phyloP scores from a whole-genome alignment of 1,140 invertebrate species.

The Macrobrachium rosenbergii region DNA sequence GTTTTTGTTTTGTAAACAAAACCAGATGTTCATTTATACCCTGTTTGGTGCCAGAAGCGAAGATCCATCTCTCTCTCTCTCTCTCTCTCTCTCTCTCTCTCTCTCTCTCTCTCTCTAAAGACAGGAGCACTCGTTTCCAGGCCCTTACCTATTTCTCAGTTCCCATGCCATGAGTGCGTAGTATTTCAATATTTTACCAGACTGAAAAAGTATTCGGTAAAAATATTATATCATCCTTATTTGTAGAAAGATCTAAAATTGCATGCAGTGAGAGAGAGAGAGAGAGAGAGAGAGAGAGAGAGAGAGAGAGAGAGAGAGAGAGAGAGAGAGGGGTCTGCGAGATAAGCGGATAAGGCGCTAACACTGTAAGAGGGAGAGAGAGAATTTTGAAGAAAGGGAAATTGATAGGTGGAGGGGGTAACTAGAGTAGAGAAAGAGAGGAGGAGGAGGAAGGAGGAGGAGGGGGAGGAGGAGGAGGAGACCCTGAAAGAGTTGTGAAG shows the following conservation, averaged over 20 bases:
- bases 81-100: conserved; percentile 34
- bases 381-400: neutral
- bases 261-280: conserved; percentile 6
- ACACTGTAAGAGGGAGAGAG: conserved; percentile 19
- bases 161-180: no score
- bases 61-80: conserved; percentile 21
- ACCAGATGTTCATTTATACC: no score
- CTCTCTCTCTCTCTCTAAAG: conserved; percentile 26
- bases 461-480: conserved; percentile 16
- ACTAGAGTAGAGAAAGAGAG: no score
- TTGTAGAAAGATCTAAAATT: no score
- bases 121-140: neutral
- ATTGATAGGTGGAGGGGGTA: neutral
- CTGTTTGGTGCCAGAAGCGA: no score
- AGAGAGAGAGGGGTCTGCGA: neutral
- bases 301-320: conserved; percentile 33
- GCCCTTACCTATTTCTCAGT: no score
- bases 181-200: no score
- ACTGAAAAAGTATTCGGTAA: no score
- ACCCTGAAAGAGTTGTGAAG: neutral
- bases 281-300: conserved; percentile 31
- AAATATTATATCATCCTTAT: no score
- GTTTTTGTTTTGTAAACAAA: no score
- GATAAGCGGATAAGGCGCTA: neutral
- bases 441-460: neutral